Percentiles rank a stretch among this genome's conserved stretches.
Conservation (phyloP, 2,888 invertebrate genomes). For the Entomobrya multifasciata region DNA sequence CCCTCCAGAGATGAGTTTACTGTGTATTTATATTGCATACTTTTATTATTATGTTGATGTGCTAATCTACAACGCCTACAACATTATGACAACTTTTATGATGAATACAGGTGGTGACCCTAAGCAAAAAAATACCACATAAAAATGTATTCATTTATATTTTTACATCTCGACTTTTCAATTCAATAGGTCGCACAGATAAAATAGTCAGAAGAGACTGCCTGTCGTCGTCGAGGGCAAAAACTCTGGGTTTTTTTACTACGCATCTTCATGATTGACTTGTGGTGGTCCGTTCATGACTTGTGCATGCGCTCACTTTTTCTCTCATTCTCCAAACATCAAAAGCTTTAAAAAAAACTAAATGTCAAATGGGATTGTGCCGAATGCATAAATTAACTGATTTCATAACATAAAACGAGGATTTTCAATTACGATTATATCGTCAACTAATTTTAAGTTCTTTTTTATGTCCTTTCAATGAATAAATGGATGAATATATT, state of each 20-base stretch:
- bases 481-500: no score
- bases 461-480: no score
- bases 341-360: no score
- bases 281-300: not conserved
- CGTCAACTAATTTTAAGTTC: no score
- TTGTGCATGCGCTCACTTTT: not conserved
- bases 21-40: not conserved
- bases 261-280: conserved; percentile 12
- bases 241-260: not conserved
- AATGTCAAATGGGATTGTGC: no score
- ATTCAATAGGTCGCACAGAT: not conserved
- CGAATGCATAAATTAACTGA: no score
- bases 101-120: conserved; percentile 31
- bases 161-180: not conserved
- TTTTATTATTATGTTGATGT: not conserved
- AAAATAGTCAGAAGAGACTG: not conserved
- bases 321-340: no score
- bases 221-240: conserved; percentile 20
- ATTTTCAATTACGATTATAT: no score
- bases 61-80: not conserved
- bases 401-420: no score
- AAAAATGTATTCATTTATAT: not conserved
- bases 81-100: no score
- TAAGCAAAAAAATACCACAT: not conserved
- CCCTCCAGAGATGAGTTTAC: not conserved